These are phyloP conservation scores for Achroia grisella DNA, from an alignment of 1,140 invertebrate genomes.

Conservation along the genomic window DNA sequence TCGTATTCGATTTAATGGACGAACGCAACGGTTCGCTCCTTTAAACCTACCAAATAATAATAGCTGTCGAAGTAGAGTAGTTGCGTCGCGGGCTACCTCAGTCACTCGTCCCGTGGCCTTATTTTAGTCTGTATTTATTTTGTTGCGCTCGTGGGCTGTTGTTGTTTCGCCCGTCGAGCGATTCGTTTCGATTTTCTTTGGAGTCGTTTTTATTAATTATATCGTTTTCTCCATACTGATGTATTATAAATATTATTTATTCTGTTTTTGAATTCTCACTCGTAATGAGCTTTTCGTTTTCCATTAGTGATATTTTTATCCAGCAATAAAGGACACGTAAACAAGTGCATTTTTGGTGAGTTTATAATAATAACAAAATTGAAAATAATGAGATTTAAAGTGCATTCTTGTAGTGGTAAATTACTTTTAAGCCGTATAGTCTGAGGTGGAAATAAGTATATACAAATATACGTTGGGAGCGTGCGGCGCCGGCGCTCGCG, in stretches of 20 bases:
- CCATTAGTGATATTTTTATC: conserved; percentile 74
- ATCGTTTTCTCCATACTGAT: conserved; percentile 53
- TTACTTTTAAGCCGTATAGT: conserved; percentile 69
- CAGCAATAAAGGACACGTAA: conserved; percentile 71
- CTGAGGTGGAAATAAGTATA: conserved; percentile 53
- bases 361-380: conserved; percentile 59
- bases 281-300: conserved; percentile 60
- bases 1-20: conserved; percentile 8
- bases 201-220: conserved; percentile 56
- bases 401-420: conserved; percentile 71
- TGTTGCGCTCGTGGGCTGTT: conserved; percentile 66
- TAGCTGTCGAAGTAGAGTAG: conserved; percentile 53
- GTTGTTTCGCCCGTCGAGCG: conserved; percentile 62
- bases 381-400: conserved; percentile 69
- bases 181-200: conserved; percentile 67
- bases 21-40: conserved; percentile 20
- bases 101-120: conserved; percentile 67
- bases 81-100: conserved; percentile 69
- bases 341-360: conserved; percentile 66
- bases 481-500: conserved; percentile 15
- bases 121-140: conserved; percentile 69
- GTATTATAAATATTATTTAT: conserved; percentile 63
- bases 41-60: conserved; percentile 53
- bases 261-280: conserved; percentile 59
- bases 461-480: conserved; percentile 30